These are phyloP conservation scores for Polymixis lichenea DNA, from an alignment of 2,888 invertebrate genomes.

Conservation along the genomic window DNA sequence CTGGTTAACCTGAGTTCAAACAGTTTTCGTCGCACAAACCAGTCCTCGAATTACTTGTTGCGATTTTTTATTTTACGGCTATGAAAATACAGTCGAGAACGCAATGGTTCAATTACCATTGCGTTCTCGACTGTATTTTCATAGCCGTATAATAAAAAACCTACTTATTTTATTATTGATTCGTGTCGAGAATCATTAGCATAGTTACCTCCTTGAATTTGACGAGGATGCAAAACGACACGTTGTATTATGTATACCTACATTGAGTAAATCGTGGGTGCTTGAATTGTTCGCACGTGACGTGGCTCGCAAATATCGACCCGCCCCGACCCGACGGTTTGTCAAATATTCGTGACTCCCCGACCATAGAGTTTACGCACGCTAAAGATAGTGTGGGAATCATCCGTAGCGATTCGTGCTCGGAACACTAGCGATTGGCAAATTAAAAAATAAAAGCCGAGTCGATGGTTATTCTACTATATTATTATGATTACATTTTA, in stretches of 20 bases:
- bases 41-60: too few relatives aligned
- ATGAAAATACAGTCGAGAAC: too few relatives aligned
- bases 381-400: neutral
- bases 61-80: too few relatives aligned
- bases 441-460: neutral
- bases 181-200: too few relatives aligned
- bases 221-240: too few relatives aligned
- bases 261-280: neutral
- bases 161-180: too few relatives aligned
- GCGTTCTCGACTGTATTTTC: too few relatives aligned
- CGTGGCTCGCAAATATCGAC: constrained; percentile 1
- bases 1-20: too few relatives aligned
- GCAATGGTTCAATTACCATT: too few relatives aligned
- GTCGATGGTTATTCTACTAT: neutral
- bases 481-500: neutral
- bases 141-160: too few relatives aligned
- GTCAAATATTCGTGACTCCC: neutral
- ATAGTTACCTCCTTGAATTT: too few relatives aligned
- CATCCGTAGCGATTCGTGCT: neutral
- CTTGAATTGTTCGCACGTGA: neutral
- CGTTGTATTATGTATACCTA: neutral
- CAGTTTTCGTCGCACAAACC: too few relatives aligned
- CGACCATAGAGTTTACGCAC: constrained; percentile 31
- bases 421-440: neutral
- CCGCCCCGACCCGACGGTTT: neutral